phyloP scores from a whole-genome alignment of 2,797 vertebrate genomes.

The Oryzias sinensis region DNA sequence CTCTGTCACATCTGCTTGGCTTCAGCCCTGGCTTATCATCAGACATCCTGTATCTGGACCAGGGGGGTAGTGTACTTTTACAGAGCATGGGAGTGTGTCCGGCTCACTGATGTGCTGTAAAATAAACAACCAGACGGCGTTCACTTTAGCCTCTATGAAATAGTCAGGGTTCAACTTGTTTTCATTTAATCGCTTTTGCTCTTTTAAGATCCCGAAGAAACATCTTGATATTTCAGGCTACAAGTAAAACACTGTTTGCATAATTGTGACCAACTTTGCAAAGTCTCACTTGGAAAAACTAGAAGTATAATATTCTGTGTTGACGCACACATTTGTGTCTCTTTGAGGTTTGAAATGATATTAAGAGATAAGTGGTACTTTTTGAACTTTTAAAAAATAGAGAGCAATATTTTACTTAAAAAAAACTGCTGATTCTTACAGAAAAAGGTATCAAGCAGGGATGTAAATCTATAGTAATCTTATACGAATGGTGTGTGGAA shows the following conservation, averaged over 20 bases:
- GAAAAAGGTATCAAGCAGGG: not conserved
- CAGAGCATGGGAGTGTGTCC: conserved; percentile 20
- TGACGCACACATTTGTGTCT: no score
- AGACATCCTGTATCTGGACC: conserved; percentile 33
- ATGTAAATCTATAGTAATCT: conserved; percentile 5
- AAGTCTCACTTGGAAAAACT: no score
- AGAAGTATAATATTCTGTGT: no score
- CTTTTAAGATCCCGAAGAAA: no score
- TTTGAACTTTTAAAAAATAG: conserved; percentile 3
- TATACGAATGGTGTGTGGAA: not conserved
- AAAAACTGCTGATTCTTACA: conserved; percentile 5
- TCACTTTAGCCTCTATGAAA: no score
- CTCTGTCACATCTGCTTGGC: conserved; percentile 38
- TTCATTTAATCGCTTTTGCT: no score
- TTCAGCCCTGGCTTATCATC: conserved; percentile 54
- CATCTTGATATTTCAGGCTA: no score
- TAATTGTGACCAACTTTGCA: no score
- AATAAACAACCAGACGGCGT: no score
- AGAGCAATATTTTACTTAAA: not conserved
- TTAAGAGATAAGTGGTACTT: not conserved
- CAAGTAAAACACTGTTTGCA: no score
- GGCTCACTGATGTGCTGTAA: conserved; percentile 11
- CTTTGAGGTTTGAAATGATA: no score
- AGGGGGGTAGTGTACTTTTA: conserved; percentile 30
- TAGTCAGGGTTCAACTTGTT: no score